Evolutionary conservation across 2,888 invertebrate genomes (phyloP), one percentile per base, ranked within the genome.

Genomic region (Hypena proboscidalis): DNA sequence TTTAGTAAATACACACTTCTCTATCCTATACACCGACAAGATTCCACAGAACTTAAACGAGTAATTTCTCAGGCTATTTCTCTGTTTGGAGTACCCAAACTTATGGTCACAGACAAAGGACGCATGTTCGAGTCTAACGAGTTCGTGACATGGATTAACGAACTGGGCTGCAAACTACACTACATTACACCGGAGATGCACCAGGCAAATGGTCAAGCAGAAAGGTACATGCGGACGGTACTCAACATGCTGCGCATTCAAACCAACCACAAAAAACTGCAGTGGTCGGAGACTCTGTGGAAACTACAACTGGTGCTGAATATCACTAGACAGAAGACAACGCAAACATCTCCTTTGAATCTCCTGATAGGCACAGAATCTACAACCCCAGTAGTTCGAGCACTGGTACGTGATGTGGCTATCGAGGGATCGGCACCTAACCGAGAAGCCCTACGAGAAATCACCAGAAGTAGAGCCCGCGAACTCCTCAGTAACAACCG

Each of bases 121-220:
- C 15, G 38, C 4, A 38, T 38, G 38, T 38, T 38, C 6, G 11
- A 31, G 13, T 10, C 25, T 2, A 1, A 2, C 25, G 11, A 11
- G 5, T 25, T 25, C 7, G 1, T 6, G 1, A 4, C 3, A 4
- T 25, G 3, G 3, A 2, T 29, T 2, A 15, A 1, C 1, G 29
- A 17, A 7, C 8, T 7, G 1, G 29, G 29, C n/a, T 15, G 29
- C 8, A 8, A n/a, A 14, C n/a, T 3, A n/a, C 29, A 29, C n/a
- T 15, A n/a, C 5, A 17, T 29, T 1, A 29, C 29, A n/a, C 29
- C 29, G 7, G 15, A 29, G 15, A 29, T 29, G 29, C 29, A 29
- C 5, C 4, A 29, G n/a, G 13, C 29, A 3, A 29, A 29, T 8
- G 29, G 29, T 2, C 29, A 29, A n/a, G 29, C 8, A 1, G 29